phyloP scores from a whole-genome alignment of 1,140 invertebrate genomes.

The Meloidogyne hapla region DNA sequence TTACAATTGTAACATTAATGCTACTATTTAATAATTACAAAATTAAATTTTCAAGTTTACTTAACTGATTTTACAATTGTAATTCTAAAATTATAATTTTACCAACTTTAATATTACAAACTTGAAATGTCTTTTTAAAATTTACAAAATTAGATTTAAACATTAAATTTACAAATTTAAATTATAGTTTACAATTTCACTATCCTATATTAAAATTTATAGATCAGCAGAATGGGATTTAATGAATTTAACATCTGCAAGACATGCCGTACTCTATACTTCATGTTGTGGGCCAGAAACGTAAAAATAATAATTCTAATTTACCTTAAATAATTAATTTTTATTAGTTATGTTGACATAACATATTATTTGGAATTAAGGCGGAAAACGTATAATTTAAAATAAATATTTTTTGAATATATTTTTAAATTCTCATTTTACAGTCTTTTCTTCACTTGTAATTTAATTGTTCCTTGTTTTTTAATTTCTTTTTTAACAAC shows the following conservation, averaged over 20 bases:
- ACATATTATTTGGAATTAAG: conserved; percentile 96
- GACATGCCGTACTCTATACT: conserved; percentile 62
- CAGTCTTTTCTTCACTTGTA: conserved; percentile 83
- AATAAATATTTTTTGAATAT: conserved; percentile 68
- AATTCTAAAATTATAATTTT: too few relatives aligned
- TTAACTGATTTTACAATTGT: too few relatives aligned
- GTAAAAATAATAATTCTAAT: conserved; percentile 71
- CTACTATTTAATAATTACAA: too few relatives aligned
- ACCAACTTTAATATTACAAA: too few relatives aligned
- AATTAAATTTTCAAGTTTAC: too few relatives aligned
- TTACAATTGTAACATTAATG: too few relatives aligned
- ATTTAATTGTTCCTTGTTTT: conserved; percentile 93
- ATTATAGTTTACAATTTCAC: too few relatives aligned
- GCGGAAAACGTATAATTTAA: conserved; percentile 76
- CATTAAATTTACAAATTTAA: too few relatives aligned
- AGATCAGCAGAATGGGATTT: conserved; percentile 96
- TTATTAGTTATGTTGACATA: conserved; percentile 83
- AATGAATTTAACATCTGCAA: conserved; percentile 67
- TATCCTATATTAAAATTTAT: not conserved
- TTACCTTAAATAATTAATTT: conserved; percentile 75
- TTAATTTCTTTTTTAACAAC: conserved; percentile 94
- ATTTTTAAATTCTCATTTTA: too few relatives aligned
- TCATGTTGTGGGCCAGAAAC: conserved; percentile 71
- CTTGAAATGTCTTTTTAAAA: too few relatives aligned
- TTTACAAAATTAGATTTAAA: too few relatives aligned